These are phyloP conservation scores for Echinometra lucunter DNA, from an alignment of 53 echinoderm and acorn worm species.

Conservation along the genomic window DNA sequence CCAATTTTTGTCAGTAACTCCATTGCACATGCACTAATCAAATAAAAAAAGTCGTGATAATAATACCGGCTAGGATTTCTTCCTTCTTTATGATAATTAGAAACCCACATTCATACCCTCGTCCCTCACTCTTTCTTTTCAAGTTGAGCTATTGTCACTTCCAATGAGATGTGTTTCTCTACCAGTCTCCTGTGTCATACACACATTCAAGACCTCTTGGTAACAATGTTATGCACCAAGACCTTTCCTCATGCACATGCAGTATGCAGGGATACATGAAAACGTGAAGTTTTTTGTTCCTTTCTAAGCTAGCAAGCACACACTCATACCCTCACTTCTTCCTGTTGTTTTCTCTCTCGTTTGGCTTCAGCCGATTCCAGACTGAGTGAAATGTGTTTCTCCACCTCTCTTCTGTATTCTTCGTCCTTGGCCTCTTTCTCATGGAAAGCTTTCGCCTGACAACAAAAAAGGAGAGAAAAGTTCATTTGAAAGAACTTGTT, in stretches of 20 bases:
- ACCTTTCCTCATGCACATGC: neutral
- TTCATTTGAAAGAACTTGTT: neutral
- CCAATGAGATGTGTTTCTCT: neutral
- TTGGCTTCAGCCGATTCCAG: conserved; percentile 71
- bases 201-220: no score
- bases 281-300: neutral
- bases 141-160: no score
- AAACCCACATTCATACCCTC: no score
- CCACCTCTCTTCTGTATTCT: conserved; percentile 68
- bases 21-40: no score
- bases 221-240: no score
- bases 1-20: no score
- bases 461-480: neutral
- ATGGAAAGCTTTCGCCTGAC: conserved; percentile 32
- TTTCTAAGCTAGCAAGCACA: neutral
- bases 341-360: conserved; percentile 65
- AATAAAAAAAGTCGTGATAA: no score
- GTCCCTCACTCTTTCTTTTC: no score
- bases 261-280: neutral
- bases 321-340: conserved; percentile 67
- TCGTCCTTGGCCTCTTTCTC: conserved; percentile 75
- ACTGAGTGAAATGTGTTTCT: conserved; percentile 36
- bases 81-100: no score
- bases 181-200: conserved; percentile 40
- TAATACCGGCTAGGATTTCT: no score